A percentile compares a stretch with the other conserved stretches of the same genome.
Conservation (phyloP, 2,797 vertebrate genomes). For the Capromys pilorides region DNA sequence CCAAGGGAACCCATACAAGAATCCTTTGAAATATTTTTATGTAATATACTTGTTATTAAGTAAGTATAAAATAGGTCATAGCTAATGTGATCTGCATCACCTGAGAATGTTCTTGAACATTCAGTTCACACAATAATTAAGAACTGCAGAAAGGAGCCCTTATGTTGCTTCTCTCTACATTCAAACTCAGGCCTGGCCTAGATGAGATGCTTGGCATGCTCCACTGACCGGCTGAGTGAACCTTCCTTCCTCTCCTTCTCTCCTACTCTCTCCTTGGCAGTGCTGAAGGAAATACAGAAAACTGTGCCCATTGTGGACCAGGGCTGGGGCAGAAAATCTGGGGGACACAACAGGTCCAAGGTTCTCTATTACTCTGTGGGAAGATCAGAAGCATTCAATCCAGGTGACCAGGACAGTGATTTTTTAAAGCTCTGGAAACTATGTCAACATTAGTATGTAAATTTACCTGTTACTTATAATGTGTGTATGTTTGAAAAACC, state of each 20-base stretch:
- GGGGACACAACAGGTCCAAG: background rate
- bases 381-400: background rate
- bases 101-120: slow-evolving; percentile 50
- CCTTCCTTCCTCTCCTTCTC: background rate
- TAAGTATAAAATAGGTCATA: slow-evolving; percentile 1
- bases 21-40: slow-evolving; percentile 8
- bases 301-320: background rate
- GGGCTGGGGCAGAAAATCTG: background rate
- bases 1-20: background rate
- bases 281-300: slow-evolving; percentile 7
- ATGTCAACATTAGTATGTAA: background rate
- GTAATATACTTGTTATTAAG: background rate
- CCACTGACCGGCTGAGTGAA: background rate
- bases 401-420: background rate
- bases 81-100: background rate
- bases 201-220: background rate
- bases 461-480: background rate
- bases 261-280: background rate
- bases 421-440: slow-evolving; percentile 35
- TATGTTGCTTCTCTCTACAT: background rate
- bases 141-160: background rate
- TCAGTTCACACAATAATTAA: slow-evolving; percentile 57
- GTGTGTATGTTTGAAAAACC: background rate
- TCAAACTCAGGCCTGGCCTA: background rate
- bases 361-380: background rate